phyloP scores from a whole-genome alignment of 2,113 vertebrate genomes.

The Pampusana beccarii region DNA sequence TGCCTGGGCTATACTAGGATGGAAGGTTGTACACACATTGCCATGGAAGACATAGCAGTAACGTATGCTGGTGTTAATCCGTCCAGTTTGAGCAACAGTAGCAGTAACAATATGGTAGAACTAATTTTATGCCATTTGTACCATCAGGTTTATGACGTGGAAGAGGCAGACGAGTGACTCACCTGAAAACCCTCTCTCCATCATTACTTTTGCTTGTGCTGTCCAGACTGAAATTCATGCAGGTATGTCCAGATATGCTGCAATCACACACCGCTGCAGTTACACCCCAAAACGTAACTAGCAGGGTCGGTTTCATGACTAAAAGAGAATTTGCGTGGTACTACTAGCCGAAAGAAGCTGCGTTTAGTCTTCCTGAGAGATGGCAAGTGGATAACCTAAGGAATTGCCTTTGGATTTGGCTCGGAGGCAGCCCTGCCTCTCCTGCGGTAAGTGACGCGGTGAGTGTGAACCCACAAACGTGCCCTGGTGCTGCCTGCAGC shows the following conservation, averaged over 20 bases:
- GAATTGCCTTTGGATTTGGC: background rate
- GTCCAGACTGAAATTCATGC: background rate
- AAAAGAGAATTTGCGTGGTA: background rate
- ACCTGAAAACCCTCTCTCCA: background rate
- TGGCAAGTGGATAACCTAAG: background rate
- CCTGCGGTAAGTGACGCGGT: background rate
- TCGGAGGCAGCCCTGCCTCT: background rate
- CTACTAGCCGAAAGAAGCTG: background rate
- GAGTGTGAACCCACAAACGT: background rate
- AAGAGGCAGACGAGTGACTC: background rate
- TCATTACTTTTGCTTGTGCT: background rate
- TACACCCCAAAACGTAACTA: background rate
- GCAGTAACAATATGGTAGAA: background rate
- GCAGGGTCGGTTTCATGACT: background rate
- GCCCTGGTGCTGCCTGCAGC: background rate
- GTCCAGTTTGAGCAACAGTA: background rate
- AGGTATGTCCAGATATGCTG: background rate
- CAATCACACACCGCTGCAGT: background rate
- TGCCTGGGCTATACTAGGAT: background rate
- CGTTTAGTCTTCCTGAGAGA: background rate
- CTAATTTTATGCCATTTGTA: background rate
- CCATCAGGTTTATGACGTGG: background rate
- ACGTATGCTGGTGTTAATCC: background rate
- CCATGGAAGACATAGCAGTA: background rate
- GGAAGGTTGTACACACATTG: background rate